Percentiles rank a stretch among this genome's conserved stretches.
These are phyloP conservation scores for Sesia bembeciformis DNA, from an alignment of 2,888 invertebrate genomes.

Conservation along the genomic window DNA sequence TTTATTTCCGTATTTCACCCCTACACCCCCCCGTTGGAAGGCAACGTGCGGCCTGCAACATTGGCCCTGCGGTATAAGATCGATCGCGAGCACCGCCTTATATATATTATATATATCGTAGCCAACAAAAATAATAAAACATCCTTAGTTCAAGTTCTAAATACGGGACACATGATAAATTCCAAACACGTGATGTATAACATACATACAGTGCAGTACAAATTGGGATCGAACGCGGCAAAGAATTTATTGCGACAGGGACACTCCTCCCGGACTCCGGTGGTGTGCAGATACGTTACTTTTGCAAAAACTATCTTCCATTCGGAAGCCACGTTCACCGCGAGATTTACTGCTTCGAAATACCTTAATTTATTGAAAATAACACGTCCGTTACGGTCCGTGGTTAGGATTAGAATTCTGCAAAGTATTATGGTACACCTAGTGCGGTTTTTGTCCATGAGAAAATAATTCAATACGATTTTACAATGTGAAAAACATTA, in stretches of 20 bases:
- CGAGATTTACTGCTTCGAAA: slow-evolving; percentile 12
- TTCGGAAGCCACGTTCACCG: slow-evolving; percentile 7
- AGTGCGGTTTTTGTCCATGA: no score
- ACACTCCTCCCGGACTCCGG: slow-evolving; percentile 14
- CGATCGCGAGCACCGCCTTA: no score
- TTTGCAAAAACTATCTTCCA: slow-evolving; percentile 9
- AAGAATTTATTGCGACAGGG: slow-evolving; percentile 25
- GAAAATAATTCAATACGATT: no score
- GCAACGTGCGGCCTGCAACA: no score
- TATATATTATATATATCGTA: no score
- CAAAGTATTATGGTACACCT: neutral
- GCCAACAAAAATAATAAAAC: neutral
- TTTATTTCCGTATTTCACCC: no score
- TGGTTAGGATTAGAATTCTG: neutral
- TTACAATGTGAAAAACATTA: no score
- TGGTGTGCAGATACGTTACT: slow-evolving; percentile 7
- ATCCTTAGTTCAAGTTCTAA: no score
- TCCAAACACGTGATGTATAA: neutral
- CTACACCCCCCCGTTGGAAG: no score
- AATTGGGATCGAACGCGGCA: slow-evolving; percentile 19
- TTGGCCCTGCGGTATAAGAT: no score
- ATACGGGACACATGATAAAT: neutral
- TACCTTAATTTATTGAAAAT: neutral
- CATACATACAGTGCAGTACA: slow-evolving; percentile 7
- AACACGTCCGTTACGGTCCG: neutral